Percentiles rank a stretch among this genome's conserved stretches.
Evolutionary conservation across 2,888 invertebrate genomes (phyloP).

Genomic region (Chelonus formosanus): DNA sequence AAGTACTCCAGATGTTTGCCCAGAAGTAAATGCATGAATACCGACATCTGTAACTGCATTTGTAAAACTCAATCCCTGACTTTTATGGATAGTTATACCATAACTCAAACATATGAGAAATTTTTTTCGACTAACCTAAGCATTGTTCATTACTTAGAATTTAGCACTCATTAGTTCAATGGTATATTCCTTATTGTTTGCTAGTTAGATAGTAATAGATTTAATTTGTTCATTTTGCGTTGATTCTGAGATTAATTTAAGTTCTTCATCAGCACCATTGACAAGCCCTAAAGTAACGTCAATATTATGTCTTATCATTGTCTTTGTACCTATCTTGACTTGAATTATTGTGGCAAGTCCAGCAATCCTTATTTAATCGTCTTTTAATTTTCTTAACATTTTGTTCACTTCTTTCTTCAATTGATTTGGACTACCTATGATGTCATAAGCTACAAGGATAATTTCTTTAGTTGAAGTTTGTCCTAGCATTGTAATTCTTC

Average conservation of each 20-base stretch:
- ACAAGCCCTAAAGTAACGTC: too few relatives aligned
- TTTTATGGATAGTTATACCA: too few relatives aligned
- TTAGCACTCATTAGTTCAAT: too few relatives aligned
- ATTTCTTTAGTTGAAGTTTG: constrained; percentile 17
- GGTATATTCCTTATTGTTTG: too few relatives aligned
- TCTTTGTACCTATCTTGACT: constrained; percentile 21
- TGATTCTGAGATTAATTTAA: background rate
- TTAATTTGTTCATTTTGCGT: background rate
- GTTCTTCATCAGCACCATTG: constrained; percentile 14
- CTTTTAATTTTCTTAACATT: constrained; percentile 10
- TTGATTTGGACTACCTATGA: constrained; percentile 1
- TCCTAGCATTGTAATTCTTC: background rate
- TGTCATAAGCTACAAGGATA: constrained; percentile 18
- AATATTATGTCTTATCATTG: background rate
- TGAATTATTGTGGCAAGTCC: constrained; percentile 18
- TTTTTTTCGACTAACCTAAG: too few relatives aligned
- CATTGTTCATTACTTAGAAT: too few relatives aligned
- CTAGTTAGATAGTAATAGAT: too few relatives aligned
- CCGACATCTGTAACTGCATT: too few relatives aligned
- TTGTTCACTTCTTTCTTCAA: constrained; percentile 7
- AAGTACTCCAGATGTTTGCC: too few relatives aligned
- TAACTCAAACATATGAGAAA: too few relatives aligned
- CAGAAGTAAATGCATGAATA: too few relatives aligned
- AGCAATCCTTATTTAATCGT: constrained; percentile 12
- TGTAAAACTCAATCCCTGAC: too few relatives aligned